These are phyloP conservation scores for Caenorhabditis sp. DNA, from an alignment of 2,888 invertebrate genomes.

Conservation along the genomic window DNA sequence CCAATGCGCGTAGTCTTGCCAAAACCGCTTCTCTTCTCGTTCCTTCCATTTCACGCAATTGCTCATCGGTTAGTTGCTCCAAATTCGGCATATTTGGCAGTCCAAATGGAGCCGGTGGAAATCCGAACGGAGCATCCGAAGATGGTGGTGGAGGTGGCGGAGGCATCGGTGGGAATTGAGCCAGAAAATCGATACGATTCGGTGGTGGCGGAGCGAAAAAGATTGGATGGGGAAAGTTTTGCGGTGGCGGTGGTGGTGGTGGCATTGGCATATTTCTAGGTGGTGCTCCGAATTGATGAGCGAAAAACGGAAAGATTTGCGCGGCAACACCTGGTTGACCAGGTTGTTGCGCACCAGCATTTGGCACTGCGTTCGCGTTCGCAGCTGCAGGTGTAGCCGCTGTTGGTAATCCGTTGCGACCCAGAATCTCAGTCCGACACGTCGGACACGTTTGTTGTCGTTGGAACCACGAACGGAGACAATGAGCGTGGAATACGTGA, in stretches of 20 bases:
- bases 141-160: conserved; percentile 27
- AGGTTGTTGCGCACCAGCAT: conserved; percentile 8
- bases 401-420: conserved; percentile 18
- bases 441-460: conserved; percentile 99
- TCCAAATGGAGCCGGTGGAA: conserved; percentile 66
- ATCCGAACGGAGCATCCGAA: not conserved
- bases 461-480: conserved; percentile 98
- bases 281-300: conserved; percentile 50
- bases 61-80: conserved; percentile 81
- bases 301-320: conserved; percentile 52
- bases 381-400: no score
- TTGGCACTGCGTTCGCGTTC: conserved; percentile 14
- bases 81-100: conserved; percentile 71
- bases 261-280: conserved; percentile 12
- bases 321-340: conserved; percentile 9
- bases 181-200: conserved; percentile 29
- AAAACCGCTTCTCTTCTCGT: conserved; percentile 82
- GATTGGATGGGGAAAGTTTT: conserved; percentile 54
- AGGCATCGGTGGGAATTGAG: conserved; percentile 11
- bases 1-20: conserved; percentile 84
- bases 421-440: conserved; percentile 75
- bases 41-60: conserved; percentile 88
- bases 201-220: conserved; percentile 31
- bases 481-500: conserved; percentile 98
- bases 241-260: conserved; percentile 16